Percentiles rank a stretch among this genome's conserved stretches.
phyloP scores from a whole-genome alignment of 2,113 vertebrate species.

The Dissostichus mawsoni region DNA sequence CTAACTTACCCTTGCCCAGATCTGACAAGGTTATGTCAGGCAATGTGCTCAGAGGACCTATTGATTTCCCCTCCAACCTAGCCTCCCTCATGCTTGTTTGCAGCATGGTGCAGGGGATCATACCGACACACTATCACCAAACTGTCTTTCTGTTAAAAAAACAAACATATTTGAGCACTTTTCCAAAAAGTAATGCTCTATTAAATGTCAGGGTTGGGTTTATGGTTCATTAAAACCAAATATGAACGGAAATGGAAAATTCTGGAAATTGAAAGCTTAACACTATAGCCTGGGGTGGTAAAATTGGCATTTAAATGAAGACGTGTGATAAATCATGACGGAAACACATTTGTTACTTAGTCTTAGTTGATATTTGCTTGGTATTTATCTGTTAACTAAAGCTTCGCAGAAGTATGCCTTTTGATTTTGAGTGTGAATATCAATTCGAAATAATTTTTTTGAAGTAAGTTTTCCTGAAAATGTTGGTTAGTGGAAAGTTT shows the following conservation, averaged over 20 bases:
- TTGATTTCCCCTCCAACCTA: constrained; percentile 83
- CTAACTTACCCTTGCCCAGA: constrained; percentile 81
- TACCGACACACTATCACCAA: constrained; percentile 1
- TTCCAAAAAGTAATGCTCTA: constrained; percentile 6
- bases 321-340: constrained; percentile 5
- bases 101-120: constrained; percentile 32
- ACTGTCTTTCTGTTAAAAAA: constrained; percentile 10
- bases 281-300: neutral
- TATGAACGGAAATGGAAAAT: neutral
- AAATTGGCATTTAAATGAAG: constrained; percentile 6
- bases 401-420: neutral
- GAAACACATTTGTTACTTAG: neutral
- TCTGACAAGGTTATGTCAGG: constrained; percentile 86
- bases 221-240: constrained; percentile 2
- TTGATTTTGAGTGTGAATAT: neutral
- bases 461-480: no score
- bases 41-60: constrained; percentile 85
- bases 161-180: neutral
- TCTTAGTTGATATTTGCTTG: constrained; percentile 10
- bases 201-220: constrained; percentile 10
- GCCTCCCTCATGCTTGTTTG: constrained; percentile 52
- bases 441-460: neutral
- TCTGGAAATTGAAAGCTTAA: neutral
- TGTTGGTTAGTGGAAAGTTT: no score
- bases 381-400: neutral